phyloP scores from a whole-genome alignment of 2,888 invertebrate genomes.

The Drosophila leonis region DNA sequence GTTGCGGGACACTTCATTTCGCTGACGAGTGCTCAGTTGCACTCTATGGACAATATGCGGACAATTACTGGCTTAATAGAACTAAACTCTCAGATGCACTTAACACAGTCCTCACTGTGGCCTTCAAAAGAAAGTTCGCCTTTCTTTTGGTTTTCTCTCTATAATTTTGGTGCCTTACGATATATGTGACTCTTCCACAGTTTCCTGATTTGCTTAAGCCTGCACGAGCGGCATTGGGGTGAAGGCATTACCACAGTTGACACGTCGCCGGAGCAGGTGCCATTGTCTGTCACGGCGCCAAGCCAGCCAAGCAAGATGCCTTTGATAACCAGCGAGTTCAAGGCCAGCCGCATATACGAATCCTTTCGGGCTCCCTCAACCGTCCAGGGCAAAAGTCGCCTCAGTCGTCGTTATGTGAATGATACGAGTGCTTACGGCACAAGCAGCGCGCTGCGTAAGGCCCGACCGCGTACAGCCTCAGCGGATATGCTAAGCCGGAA shows the following conservation, averaged over 20 bases:
- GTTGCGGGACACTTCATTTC: constrained; percentile 21
- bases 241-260: constrained; percentile 23
- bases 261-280: background rate
- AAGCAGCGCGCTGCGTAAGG: constrained; percentile 12
- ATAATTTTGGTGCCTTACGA: background rate
- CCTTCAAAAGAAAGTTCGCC: background rate
- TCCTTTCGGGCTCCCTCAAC: constrained; percentile 69
- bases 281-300: background rate
- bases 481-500: constrained; percentile 92
- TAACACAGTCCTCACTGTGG: background rate
- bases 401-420: constrained; percentile 48
- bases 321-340: constrained; percentile 74
- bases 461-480: constrained; percentile 86
- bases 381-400: constrained; percentile 30
- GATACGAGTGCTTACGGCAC: constrained; percentile 17
- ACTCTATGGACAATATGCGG: background rate
- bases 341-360: constrained; percentile 82
- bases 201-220: constrained; percentile 30
- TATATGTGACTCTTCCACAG: constrained; percentile 27
- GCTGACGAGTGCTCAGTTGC: constrained; percentile 18
- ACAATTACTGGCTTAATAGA: background rate
- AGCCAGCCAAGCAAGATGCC: constrained; percentile 50
- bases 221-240: constrained; percentile 36
- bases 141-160: background rate
- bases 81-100: background rate